Conservation (phyloP, 2,888 invertebrate species). For the Aleiodes testaceus region DNA sequence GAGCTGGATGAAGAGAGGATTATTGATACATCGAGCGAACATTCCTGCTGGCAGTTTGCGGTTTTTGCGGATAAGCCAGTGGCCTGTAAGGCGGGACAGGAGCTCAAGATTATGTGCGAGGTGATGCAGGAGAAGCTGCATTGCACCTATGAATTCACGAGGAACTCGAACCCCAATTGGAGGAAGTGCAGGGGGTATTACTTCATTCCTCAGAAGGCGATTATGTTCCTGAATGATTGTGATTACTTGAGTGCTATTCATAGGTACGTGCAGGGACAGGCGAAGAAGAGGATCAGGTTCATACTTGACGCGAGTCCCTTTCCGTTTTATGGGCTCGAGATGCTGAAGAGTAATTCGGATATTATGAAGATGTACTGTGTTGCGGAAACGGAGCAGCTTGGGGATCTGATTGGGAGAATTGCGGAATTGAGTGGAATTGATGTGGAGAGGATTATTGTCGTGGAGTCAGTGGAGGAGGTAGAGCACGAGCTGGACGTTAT, state of each 20-base stretch:
- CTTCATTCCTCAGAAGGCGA: slow-evolving; percentile 66
- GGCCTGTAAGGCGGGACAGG: slow-evolving; percentile 48
- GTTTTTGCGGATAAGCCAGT: slow-evolving; percentile 74
- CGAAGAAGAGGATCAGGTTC: slow-evolving; percentile 51
- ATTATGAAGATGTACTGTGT: slow-evolving; percentile 72
- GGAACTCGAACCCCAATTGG: not conserved
- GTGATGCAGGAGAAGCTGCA: slow-evolving; percentile 58
- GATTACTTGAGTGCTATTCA: slow-evolving; percentile 73
- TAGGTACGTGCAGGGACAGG: slow-evolving; percentile 69
- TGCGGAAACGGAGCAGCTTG: slow-evolving; percentile 70
- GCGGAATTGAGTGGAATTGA: slow-evolving; percentile 73
- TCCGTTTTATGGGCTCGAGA: slow-evolving; percentile 78
- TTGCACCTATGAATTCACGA: slow-evolving; percentile 60
- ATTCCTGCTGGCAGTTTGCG: slow-evolving; percentile 86
- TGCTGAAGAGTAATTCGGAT: slow-evolving; percentile 75
- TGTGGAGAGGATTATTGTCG: slow-evolving; percentile 68
- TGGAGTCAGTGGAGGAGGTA: slow-evolving; percentile 68
- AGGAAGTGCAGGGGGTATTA: slow-evolving; percentile 51
- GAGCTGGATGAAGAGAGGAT: slow-evolving; percentile 78
- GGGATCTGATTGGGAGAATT: slow-evolving; percentile 73
- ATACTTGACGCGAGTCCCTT: slow-evolving; percentile 79
- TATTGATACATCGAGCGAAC: slow-evolving; percentile 78
- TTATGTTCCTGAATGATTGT: slow-evolving; percentile 68
- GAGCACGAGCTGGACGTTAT: slow-evolving; percentile 74
- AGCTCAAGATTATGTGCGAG: slow-evolving; percentile 54